Evolutionary conservation across 2,888 invertebrate genomes (phyloP), one percentile per base, ranked within the genome.

Genomic region (Sphecodes monilicornis): DNA sequence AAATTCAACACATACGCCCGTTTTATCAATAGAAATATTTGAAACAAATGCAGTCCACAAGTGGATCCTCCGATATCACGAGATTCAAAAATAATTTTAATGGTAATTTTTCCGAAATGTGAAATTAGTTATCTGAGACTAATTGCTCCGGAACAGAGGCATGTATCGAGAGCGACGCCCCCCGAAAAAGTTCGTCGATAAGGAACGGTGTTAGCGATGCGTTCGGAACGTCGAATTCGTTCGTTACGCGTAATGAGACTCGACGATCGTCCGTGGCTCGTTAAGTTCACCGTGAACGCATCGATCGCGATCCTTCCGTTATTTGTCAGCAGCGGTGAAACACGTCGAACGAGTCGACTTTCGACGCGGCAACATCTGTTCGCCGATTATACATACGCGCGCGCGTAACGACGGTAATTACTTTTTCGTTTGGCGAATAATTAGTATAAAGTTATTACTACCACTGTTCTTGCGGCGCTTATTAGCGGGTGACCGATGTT

Each of bases 301-400:
- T 81, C 77, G 84, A 71, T 78, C 80, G 71, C 77, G 76, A 88
- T 88, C 71, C 82, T 81, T 86, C 74, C 88, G 85, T 86, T 88
- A 88, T 89, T 89, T 86, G 86, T 80, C 86, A 89, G 78, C 79
- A 69, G 60, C 83, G 26, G 69, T 43, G 78, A 64, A 77, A 80
- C 78, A 85, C 73, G 83, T 64, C 78, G 75, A 60, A 71, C 75
- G 60, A 50, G 78, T 85, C 78, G 81, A 75, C 76, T 85, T 76
- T 85, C 83, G 32, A 70, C 79, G 79, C 76, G 64, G 78, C 72
- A 85, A 79, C 85, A 85, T 85, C 84, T 85, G 85, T 86, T 84
- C 76, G 46, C 70, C 75, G 81, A 78, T 86, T 86, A 84, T 73
- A 70, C 41, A 57, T 78, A 79, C 73, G 46, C 50, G 50, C 60